These are phyloP conservation scores for Pluvialis apricaria DNA, from an alignment of 2,113 vertebrate genomes.

Conservation along the genomic window DNA sequence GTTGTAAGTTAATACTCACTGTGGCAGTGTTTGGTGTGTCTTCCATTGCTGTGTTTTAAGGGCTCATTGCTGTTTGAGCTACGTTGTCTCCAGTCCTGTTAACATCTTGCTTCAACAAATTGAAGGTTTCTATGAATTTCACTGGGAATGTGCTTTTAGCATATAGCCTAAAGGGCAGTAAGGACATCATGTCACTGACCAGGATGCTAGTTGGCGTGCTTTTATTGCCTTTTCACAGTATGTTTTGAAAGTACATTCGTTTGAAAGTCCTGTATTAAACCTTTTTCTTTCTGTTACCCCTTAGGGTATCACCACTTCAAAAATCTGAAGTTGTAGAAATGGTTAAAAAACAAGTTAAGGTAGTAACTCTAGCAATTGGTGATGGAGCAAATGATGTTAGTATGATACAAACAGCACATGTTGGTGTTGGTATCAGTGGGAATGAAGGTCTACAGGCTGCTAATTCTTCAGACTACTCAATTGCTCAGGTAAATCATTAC, in stretches of 20 bases:
- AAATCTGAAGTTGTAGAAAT: conserved; percentile 99
- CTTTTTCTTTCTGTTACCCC: neutral
- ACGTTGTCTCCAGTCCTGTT: neutral
- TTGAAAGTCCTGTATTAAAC: conserved; percentile 15
- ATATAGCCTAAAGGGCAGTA: neutral
- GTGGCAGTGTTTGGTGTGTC: neutral
- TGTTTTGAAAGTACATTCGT: neutral
- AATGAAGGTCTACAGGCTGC: conserved; percentile 97
- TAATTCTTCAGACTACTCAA: conserved; percentile 99
- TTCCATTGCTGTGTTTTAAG: neutral
- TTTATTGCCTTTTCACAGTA: neutral
- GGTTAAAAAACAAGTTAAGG: conserved; percentile 98
- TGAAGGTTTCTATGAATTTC: neutral
- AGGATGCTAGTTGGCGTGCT: neutral
- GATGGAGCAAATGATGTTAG: conserved; percentile 98
- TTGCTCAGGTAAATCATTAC: conserved; percentile 84
- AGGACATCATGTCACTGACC: rapidly evolving
- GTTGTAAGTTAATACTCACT: neutral
- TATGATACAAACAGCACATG: conserved; percentile 98
- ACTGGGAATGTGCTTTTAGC: neutral
- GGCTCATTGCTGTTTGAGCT: neutral
- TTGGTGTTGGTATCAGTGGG: conserved; percentile 96
- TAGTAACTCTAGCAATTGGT: conserved; percentile 94
- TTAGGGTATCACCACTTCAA: conserved; percentile 95
- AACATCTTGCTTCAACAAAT: neutral